phyloP scores from a whole-genome alignment of 1,140 invertebrate species.

The Zaprionus lachaisei region DNA sequence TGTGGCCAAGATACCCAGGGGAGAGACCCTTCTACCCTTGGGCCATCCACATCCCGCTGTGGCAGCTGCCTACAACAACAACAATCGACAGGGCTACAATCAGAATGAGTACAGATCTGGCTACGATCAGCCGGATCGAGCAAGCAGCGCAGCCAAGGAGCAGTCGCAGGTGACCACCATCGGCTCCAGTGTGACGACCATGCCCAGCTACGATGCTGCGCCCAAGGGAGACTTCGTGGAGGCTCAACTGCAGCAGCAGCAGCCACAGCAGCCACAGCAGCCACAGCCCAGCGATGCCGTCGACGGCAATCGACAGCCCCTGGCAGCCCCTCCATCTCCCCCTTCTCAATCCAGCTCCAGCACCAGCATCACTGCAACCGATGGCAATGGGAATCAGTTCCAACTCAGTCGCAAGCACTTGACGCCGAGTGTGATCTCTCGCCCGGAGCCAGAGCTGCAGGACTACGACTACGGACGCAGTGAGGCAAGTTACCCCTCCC shows the following conservation, averaged over 20 bases:
- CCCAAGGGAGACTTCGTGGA: conserved; percentile 73
- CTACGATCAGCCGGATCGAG: conserved; percentile 36
- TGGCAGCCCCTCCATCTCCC: conserved; percentile 3
- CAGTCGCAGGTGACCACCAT: conserved; percentile 60
- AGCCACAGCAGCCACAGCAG: conserved; percentile 46
- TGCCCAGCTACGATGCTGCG: conserved; percentile 68
- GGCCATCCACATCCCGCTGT: conserved; percentile 80
- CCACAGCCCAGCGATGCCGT: conserved; percentile 49
- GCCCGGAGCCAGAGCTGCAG: conserved; percentile 57
- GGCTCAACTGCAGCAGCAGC: conserved; percentile 59
- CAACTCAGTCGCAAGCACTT: conserved; percentile 66
- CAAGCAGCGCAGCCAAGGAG: conserved; percentile 40
- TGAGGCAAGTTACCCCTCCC: conserved; percentile 44
- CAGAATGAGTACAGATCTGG: conserved; percentile 59
- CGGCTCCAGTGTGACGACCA: conserved; percentile 73
- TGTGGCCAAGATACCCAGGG: conserved; percentile 86
- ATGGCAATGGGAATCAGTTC: conserved; percentile 64
- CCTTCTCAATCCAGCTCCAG: conserved; percentile 1
- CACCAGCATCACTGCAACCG: conserved; percentile 47
- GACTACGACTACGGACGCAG: conserved; percentile 50
- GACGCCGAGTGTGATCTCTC: conserved; percentile 55
- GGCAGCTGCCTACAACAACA: conserved; percentile 67
- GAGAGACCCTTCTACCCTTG: conserved; percentile 77
- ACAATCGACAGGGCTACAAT: conserved; percentile 54
- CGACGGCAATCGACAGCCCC: conserved; percentile 38